Base-by-base conservation (phyloP, 2,113 vertebrate species). In the Chloroceryle aenea region DNA sequence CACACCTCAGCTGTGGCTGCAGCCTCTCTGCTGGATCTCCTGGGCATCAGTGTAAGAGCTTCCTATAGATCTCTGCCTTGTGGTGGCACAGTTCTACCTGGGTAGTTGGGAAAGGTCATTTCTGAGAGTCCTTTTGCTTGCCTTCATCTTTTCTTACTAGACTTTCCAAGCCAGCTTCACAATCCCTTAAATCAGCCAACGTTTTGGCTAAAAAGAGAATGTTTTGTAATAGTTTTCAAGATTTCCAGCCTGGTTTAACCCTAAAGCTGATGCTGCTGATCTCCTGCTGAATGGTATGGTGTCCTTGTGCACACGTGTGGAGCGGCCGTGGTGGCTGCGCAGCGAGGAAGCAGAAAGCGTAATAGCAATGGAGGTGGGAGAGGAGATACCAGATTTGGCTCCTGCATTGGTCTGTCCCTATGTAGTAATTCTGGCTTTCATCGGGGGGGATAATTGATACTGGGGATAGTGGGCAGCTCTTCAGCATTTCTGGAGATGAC, bases 281-380 rank as follows among this genome's bases (percentile, higher is more conserved):
- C n/a, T 80, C 61, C 18, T 85, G 17, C 26, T 67, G 42, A 66
- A 20, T 17, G 27, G 8, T 36, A 7, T 14, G 34, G 10, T 30
- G 9, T 13, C 91, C 32, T 75, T 56, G 9, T 78, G 32, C 27
- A 45, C 1, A 1, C 3, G 2, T 64, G 5, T 64, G 32, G 32
- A n/a, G 7, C 38, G 21, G 8, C 30, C 58, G 11, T 52, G 27
- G 7, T 42, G 21, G 8, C 30, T 62, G 13, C 43, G 27, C 29
- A 34, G 27, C 30, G 7, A n/a, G 69, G 64, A 63, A 67, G 0
- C 4, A 40, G 22, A 56, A 64, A 85, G 61, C 0, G 0, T 47
- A 11, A 17, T 16, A 3, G 10, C 40, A 13, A 14, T 19, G 23
- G 53, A 88, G 22, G 12, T 73, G 45, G 14, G 21, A 83, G 25